Conservation (phyloP, 2,113 vertebrate genomes). For the Crotalus helleri region DNA sequence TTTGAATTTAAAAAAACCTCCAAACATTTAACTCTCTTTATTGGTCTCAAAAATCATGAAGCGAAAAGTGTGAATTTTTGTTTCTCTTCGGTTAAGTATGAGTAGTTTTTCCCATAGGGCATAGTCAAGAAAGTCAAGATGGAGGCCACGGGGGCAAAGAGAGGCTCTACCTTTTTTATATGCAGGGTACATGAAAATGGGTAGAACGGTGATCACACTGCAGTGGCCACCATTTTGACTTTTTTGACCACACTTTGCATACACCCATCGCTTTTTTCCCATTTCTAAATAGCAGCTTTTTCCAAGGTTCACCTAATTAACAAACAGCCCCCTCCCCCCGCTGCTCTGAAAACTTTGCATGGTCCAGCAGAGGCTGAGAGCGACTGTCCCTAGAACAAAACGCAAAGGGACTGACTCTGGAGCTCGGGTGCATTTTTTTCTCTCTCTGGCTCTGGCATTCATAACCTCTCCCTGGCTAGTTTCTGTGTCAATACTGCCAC, state of each 20-base stretch:
- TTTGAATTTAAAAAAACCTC: not conserved
- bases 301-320: slow-evolving; percentile 48
- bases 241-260: not conserved
- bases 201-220: not conserved
- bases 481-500: not conserved
- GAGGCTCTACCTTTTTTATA: not conserved
- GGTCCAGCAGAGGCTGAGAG: slow-evolving; percentile 60
- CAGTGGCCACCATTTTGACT: not conserved
- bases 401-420: slow-evolving; percentile 43
- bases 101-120: not conserved
- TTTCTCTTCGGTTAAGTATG: not conserved
- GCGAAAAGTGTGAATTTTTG: not conserved
- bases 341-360: not conserved
- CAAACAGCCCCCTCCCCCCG: slow-evolving; percentile 27
- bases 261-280: not conserved
- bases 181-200: not conserved
- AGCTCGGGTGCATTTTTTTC: not conserved
- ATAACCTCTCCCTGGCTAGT: not conserved
- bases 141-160: not conserved
- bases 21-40: not conserved
- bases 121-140: not conserved
- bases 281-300: slow-evolving; percentile 43
- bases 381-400: slow-evolving; percentile 56
- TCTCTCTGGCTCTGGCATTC: not conserved
- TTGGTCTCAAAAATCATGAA: not conserved